phyloP scores from a whole-genome alignment of 35 echinoderm and acorn worm species.

The Hemicentrotus pulcherrimus region DNA sequence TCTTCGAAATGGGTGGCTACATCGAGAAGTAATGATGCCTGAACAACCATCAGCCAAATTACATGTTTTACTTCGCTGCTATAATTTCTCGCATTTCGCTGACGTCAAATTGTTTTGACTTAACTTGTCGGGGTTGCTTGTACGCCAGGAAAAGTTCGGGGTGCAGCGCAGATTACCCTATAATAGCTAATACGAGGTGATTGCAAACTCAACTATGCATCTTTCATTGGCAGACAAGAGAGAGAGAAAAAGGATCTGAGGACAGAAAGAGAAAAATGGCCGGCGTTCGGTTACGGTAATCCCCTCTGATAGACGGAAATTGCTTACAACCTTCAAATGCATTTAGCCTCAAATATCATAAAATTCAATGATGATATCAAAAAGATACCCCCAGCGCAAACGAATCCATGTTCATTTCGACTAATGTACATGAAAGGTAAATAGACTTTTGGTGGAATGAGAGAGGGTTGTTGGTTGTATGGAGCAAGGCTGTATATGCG shows the following conservation, averaged over 20 bases:
- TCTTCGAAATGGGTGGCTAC: conserved; percentile 1
- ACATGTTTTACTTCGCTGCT: conserved; percentile 40
- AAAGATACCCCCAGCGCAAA: background rate
- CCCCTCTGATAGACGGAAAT: conserved; percentile 47
- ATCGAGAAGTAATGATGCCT: conserved; percentile 42
- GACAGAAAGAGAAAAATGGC: conserved; percentile 45
- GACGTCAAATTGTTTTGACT: conserved; percentile 33
- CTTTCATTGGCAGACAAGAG: conserved; percentile 39
- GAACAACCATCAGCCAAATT: conserved; percentile 30
- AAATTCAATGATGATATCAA: conserved; percentile 57
- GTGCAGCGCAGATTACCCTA: conserved; percentile 48
- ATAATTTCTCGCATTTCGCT: conserved; percentile 42
- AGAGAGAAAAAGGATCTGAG: background rate
- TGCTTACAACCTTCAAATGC: conserved; percentile 52
- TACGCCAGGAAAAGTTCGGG: background rate
- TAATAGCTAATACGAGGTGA: conserved; percentile 45
- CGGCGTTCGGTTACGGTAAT: conserved; percentile 30
- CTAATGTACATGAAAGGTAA: conserved; percentile 45
- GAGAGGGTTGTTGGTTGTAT: background rate
- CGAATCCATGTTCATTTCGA: conserved; percentile 40
- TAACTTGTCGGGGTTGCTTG: conserved; percentile 28
- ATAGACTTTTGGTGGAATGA: conserved; percentile 34
- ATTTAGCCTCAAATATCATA: conserved; percentile 54
- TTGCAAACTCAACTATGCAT: conserved; percentile 30
- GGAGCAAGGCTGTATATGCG: background rate